Evolutionary conservation across 2,888 invertebrate genomes (phyloP).

Genomic region (Tetragonisca angustula): DNA sequence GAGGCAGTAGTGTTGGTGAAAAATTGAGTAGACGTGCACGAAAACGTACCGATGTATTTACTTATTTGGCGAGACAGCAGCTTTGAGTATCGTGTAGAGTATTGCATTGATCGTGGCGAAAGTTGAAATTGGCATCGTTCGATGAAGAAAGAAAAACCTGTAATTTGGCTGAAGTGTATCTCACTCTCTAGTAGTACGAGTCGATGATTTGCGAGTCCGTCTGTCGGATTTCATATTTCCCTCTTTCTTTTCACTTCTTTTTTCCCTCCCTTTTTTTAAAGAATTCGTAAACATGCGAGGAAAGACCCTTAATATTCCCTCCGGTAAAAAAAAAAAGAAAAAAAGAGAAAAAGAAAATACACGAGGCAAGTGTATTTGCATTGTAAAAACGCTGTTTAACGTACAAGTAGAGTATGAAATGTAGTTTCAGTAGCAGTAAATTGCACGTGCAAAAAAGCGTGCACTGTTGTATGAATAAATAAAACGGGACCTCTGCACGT

Average conservation of each 20-base stretch:
- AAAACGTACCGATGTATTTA: slow-evolving; percentile 4
- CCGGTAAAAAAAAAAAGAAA: not conserved
- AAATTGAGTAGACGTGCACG: slow-evolving; percentile 55
- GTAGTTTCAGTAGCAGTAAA: slow-evolving; percentile 47
- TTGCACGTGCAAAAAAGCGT: slow-evolving; percentile 36
- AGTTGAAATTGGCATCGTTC: not conserved
- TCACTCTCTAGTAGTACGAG: slow-evolving; percentile 16
- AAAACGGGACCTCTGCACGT: slow-evolving; percentile 70
- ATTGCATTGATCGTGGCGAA: not conserved
- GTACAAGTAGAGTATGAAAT: slow-evolving; percentile 40
- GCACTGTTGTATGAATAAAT: slow-evolving; percentile 51
- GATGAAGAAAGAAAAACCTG: not conserved
- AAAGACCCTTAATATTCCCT: slow-evolving; percentile 1
- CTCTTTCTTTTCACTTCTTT: not conserved
- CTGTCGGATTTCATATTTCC: not conserved
- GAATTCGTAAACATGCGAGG: not conserved
- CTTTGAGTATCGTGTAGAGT: slow-evolving; percentile 4
- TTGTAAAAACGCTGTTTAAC: slow-evolving; percentile 33
- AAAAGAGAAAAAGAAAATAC: not conserved
- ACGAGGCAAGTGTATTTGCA: slow-evolving; percentile 10
- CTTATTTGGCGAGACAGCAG: slow-evolving; percentile 12
- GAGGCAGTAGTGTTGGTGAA: slow-evolving; percentile 33
- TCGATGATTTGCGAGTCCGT: not conserved
- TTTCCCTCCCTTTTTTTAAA: too few species aligned
- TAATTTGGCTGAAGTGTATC: not conserved